Percentiles rank a stretch among this genome's conserved stretches.
Conservation (phyloP, 2,113 vertebrate genomes). For the Apeltes quadracus region DNA sequence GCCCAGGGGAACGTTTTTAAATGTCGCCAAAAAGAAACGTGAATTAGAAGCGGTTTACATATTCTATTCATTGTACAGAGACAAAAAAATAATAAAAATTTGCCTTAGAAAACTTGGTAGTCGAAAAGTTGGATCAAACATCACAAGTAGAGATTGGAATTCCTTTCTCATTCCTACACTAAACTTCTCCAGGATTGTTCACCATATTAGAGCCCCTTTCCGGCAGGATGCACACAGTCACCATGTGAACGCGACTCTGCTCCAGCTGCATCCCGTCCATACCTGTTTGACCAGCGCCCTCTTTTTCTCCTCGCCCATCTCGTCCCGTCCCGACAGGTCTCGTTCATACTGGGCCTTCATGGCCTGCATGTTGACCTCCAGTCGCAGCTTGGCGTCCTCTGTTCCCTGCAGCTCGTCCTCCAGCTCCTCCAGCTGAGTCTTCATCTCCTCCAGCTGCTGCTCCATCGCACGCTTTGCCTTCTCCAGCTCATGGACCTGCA, state of each 20-base stretch:
- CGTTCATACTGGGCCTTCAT: slow-evolving; percentile 96
- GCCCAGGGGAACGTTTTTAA: neutral
- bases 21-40: neutral
- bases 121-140: neutral
- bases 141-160: neutral
- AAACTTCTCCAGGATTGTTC: neutral
- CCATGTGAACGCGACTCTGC: neutral
- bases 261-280: neutral
- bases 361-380: slow-evolving; percentile 99
- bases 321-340: slow-evolving; percentile 89
- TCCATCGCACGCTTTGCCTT: slow-evolving; percentile 95
- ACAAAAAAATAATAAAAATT: neutral
- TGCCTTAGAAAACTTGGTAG: neutral
- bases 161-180: neutral
- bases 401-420: slow-evolving; percentile 97
- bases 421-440: slow-evolving; percentile 95
- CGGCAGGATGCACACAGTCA: neutral
- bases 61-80: too few species aligned
- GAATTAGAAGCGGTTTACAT: neutral
- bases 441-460: slow-evolving; percentile 98
- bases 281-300: slow-evolving; percentile 95
- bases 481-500: slow-evolving; percentile 95
- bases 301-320: slow-evolving; percentile 90
- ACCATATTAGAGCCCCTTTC: neutral
- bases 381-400: slow-evolving; percentile 94